Evolutionary conservation across 1,140 invertebrate species (phyloP).

Genomic region (Trichogramma pretiosum): DNA sequence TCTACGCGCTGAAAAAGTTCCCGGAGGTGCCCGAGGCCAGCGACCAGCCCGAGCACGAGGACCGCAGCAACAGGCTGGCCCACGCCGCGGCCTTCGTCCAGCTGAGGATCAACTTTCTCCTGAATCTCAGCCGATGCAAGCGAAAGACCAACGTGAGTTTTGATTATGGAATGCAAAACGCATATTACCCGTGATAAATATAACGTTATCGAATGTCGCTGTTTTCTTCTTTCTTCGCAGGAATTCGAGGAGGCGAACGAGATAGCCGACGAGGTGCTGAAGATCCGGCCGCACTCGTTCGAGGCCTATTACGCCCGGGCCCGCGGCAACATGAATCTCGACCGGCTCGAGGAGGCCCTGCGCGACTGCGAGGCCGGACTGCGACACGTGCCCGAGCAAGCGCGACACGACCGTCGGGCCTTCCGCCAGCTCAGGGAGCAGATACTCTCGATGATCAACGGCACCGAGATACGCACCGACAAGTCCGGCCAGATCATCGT

Average conservation of each 20-base stretch:
- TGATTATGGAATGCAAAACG: no score
- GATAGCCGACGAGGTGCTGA: slow-evolving; percentile 74
- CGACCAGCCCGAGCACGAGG: slow-evolving; percentile 33
- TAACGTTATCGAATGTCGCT: neutral
- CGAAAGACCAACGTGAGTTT: slow-evolving; percentile 84
- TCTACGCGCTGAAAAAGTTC: slow-evolving; percentile 90
- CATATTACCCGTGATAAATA: no score
- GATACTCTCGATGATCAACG: slow-evolving; percentile 43
- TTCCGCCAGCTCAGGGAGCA: slow-evolving; percentile 58
- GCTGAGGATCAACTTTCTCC: slow-evolving; percentile 76
- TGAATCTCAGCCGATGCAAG: slow-evolving; percentile 86
- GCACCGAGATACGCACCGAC: slow-evolving; percentile 31
- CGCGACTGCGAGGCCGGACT: slow-evolving; percentile 61
- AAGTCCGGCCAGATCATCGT: slow-evolving; percentile 30
- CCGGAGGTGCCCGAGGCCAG: slow-evolving; percentile 48
- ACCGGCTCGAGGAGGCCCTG: slow-evolving; percentile 53
- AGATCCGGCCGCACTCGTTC: slow-evolving; percentile 74
- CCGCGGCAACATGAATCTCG: slow-evolving; percentile 70
- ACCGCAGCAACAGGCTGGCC: slow-evolving; percentile 45
- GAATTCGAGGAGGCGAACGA: slow-evolving; percentile 76
- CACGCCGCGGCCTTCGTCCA: slow-evolving; percentile 73
- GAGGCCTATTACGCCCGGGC: slow-evolving; percentile 88
- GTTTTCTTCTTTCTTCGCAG: slow-evolving; percentile 36
- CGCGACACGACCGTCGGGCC: slow-evolving; percentile 58
- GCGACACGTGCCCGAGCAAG: slow-evolving; percentile 54